Evolutionary conservation across 2,888 invertebrate species (phyloP).

Genomic region (Scelioninae gen. 2): DNA sequence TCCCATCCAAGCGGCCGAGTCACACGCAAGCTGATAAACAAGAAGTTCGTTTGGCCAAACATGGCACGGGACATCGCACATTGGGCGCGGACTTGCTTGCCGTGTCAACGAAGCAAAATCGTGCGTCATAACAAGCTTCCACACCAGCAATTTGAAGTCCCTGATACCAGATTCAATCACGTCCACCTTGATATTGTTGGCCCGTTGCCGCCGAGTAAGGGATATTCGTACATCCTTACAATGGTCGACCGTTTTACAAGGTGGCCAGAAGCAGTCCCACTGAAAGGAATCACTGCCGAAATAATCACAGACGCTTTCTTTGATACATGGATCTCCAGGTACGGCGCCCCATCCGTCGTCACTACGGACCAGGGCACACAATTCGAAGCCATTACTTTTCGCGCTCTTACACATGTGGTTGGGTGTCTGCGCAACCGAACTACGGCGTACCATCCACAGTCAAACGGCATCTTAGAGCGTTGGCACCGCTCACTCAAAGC

Average conservation of each 20-base stretch:
- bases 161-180: slow-evolving; percentile 68
- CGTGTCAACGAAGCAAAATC: slow-evolving; percentile 1
- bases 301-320: slow-evolving; percentile 61
- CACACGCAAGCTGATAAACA: background rate
- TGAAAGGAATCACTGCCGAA: slow-evolving; percentile 36
- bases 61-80: background rate
- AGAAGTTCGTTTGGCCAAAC: slow-evolving; percentile 13
- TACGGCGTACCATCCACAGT: slow-evolving; percentile 56
- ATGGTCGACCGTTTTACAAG: slow-evolving; percentile 65
- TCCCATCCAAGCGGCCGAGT: slow-evolving; percentile 8
- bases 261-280: slow-evolving; percentile 54
- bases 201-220: slow-evolving; percentile 68
- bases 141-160: background rate
- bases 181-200: slow-evolving; percentile 75
- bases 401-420: slow-evolving; percentile 49
- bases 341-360: slow-evolving; percentile 64
- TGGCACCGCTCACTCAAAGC: slow-evolving; percentile 65
- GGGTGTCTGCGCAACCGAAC: slow-evolving; percentile 47
- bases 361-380: slow-evolving; percentile 72
- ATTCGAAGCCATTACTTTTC: slow-evolving; percentile 62
- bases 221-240: slow-evolving; percentile 69
- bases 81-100: slow-evolving; percentile 6
- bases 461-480: slow-evolving; percentile 63
- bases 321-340: slow-evolving; percentile 72
- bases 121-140: background rate